A percentile compares a stretch with the other conserved stretches of the same genome.
phyloP scores from a whole-genome alignment of 2,113 vertebrate species.

The Circaetus cinerascens region DNA sequence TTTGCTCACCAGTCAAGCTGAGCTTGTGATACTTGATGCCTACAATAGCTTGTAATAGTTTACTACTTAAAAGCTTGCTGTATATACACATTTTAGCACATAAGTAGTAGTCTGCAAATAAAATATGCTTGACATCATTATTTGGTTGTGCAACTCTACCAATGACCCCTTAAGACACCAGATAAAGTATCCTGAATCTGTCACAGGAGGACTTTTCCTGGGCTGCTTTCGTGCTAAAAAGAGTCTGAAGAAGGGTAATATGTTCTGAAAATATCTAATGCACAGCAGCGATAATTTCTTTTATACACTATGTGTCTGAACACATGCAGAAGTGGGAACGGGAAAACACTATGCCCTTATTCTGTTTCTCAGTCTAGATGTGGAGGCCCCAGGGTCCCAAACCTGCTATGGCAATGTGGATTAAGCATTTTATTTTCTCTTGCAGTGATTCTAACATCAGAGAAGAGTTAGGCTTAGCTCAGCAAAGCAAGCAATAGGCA shows the following conservation, averaged over 20 bases:
- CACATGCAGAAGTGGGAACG: background rate
- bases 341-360: background rate
- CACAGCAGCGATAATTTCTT: background rate
- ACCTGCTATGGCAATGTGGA: fast-evolving
- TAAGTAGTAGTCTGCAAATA: background rate
- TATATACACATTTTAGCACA: background rate
- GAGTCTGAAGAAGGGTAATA: background rate
- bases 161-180: background rate
- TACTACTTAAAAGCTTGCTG: background rate
- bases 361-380: background rate
- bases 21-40: background rate
- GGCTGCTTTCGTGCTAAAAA: background rate
- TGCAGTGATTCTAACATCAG: background rate
- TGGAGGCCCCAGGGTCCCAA: fast-evolving
- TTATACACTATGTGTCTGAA: background rate
- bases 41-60: background rate
- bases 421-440: background rate
- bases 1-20: background rate
- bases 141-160: background rate
- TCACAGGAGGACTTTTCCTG: background rate
- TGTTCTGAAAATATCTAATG: background rate
- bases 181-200: background rate
- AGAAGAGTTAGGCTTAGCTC: background rate
- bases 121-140: background rate
- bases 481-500: background rate